Percentiles rank a stretch among this genome's conserved stretches.
These are phyloP conservation scores for Trematocara unimaculatum DNA, from an alignment of 2,113 vertebrate genomes.

Conservation along the genomic window DNA sequence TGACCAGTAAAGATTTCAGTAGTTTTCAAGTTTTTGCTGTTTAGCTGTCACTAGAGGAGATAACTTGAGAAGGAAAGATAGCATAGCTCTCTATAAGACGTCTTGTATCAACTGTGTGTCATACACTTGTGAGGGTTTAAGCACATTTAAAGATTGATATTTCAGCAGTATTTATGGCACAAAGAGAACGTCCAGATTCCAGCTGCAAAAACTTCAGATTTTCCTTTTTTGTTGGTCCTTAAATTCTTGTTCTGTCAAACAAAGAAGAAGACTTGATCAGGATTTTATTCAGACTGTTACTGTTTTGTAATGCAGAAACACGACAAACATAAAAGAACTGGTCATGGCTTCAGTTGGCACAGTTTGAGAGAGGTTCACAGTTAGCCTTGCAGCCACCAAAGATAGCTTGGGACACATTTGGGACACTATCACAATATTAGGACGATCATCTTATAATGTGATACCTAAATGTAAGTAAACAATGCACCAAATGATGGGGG, in stretches of 20 bases:
- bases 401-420: not conserved
- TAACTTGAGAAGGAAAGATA: not conserved
- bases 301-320: not conserved
- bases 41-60: not conserved
- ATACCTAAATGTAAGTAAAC: not conserved
- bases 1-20: not conserved
- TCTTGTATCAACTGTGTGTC: not conserved
- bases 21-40: not conserved
- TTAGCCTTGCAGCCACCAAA: not conserved
- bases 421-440: not conserved
- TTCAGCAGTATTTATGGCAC: not conserved
- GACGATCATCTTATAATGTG: not conserved
- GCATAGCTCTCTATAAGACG: not conserved
- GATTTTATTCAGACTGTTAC: not conserved
- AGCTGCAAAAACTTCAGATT: not conserved
- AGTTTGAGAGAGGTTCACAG: not conserved
- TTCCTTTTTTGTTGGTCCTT: not conserved
- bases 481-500: accelerated
- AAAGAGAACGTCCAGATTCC: not conserved
- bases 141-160: not conserved
- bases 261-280: not conserved
- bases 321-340: not conserved
- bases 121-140: not conserved
- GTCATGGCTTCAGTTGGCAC: not conserved
- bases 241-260: not conserved